Evolutionary conservation across 2,888 invertebrate genomes (phyloP).

Genomic region (Drosophila conformis): DNA sequence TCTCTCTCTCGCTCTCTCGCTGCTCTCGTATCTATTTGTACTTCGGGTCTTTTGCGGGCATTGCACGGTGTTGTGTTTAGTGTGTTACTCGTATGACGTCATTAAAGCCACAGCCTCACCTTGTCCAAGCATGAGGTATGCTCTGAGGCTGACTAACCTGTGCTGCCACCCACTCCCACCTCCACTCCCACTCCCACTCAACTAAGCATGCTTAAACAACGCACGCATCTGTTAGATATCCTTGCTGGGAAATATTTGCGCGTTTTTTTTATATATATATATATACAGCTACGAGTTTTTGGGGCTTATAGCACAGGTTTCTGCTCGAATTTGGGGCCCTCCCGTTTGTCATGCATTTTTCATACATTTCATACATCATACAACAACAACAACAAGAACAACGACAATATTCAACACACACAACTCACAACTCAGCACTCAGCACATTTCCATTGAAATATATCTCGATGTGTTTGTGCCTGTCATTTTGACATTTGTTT

Average conservation of each 20-base stretch:
- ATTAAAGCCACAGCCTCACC: conserved; percentile 71
- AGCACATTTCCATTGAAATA: conserved; percentile 33
- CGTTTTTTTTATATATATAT: conserved; percentile 52
- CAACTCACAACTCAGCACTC: conserved; percentile 28
- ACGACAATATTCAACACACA: conserved; percentile 19
- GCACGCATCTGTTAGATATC: conserved; percentile 58
- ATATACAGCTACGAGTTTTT: conserved; percentile 43
- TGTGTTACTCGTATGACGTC: conserved; percentile 68
- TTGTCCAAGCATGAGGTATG: conserved; percentile 46
- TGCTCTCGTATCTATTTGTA: conserved; percentile 12
- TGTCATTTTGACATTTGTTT: conserved; percentile 82
- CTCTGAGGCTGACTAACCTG: conserved; percentile 23
- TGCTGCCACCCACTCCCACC: neutral
- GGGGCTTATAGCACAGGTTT: conserved; percentile 2
- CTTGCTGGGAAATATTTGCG: conserved; percentile 64
- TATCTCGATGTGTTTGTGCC: conserved; percentile 42
- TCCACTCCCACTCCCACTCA: neutral
- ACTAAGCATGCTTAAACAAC: conserved; percentile 14
- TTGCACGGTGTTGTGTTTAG: conserved; percentile 63
- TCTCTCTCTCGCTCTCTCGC: conserved; percentile 3
- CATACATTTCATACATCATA: conserved; percentile 37
- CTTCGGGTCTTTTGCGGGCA: conserved; percentile 56
- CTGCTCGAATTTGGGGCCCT: conserved; percentile 14
- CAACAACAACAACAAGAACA: conserved; percentile 60
- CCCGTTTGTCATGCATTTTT: conserved; percentile 77